phyloP scores from a whole-genome alignment of 1,140 invertebrate species.

The Oscheius sp. region DNA sequence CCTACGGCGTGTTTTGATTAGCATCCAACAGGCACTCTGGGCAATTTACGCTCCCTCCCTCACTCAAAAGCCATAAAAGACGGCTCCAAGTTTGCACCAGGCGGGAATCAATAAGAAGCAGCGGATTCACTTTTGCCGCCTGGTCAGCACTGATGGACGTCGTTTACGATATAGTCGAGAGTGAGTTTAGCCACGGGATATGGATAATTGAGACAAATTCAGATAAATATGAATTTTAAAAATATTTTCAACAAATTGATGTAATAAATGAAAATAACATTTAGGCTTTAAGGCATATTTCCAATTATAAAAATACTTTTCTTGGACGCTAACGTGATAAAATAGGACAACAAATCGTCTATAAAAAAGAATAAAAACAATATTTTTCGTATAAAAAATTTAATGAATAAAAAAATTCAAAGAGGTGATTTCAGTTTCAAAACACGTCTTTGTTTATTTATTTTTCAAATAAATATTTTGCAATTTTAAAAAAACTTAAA shows the following conservation, averaged over 20 bases:
- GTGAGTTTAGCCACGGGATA: constrained; percentile 4
- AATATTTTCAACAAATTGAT: background rate
- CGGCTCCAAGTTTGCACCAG: background rate
- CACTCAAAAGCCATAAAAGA: background rate
- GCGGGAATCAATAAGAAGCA: constrained; percentile 8
- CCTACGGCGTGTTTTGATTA: too few relatives aligned
- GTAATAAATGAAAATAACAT: constrained; percentile 1
- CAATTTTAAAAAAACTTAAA: too few relatives aligned
- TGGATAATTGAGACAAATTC: background rate
- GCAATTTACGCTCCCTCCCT: background rate
- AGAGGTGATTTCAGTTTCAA: too few relatives aligned
- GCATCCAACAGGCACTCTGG: too few relatives aligned
- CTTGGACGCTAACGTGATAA: background rate
- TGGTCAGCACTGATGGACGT: constrained; percentile 12
- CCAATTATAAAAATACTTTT: constrained; percentile 9
- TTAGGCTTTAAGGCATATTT: too few relatives aligned
- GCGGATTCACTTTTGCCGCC: background rate
- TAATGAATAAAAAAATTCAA: background rate
- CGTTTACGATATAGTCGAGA: constrained; percentile 36
- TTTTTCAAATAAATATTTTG: too few relatives aligned
- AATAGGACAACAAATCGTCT: background rate
- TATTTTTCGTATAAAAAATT: background rate
- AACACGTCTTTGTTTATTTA: too few relatives aligned
- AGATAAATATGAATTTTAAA: background rate
- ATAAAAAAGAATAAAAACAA: background rate